Percentiles rank a stretch among this genome's conserved stretches.
Evolutionary conservation across 23 tunicate species (phyloP).

Genomic region (Trididemnum miniatum): DNA sequence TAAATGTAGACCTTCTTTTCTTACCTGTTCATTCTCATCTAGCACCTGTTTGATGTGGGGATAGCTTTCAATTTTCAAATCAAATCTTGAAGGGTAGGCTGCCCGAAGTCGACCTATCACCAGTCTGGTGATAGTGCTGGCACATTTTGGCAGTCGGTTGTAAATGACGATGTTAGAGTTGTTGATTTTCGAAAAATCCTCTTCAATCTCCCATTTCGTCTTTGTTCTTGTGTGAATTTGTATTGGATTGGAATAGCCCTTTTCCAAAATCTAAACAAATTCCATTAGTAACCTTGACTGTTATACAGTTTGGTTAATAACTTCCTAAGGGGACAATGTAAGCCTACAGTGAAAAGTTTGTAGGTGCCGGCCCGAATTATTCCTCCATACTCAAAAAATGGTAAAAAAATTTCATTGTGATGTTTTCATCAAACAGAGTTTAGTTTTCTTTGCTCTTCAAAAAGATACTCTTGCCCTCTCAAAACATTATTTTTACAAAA

Average conservation of each 20-base stretch:
- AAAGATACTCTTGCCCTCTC: too few species aligned
- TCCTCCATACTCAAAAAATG: too few species aligned
- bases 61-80: not conserved
- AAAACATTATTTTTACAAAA: too few species aligned
- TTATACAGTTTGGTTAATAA: too few species aligned
- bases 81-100: not conserved
- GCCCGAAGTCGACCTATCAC: not conserved
- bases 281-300: not conserved
- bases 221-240: not conserved
- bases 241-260: not conserved
- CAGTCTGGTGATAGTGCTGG: slow-evolving; percentile 34
- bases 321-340: too few species aligned
- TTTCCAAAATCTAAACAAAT: not conserved
- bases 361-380: too few species aligned
- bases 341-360: too few species aligned
- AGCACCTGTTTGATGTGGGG: slow-evolving; percentile 25
- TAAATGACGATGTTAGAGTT: slow-evolving; percentile 18
- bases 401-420: too few species aligned
- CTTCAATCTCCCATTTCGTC: not conserved
- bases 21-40: slow-evolving; percentile 22
- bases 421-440: too few species aligned
- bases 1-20: too few species aligned
- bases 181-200: not conserved
- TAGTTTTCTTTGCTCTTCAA: too few species aligned
- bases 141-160: slow-evolving; percentile 47